Evolutionary conservation across 2,888 invertebrate genomes (phyloP), one percentile per base, ranked within the genome.

Genomic region (Pogonocherus hispidulus): DNA sequence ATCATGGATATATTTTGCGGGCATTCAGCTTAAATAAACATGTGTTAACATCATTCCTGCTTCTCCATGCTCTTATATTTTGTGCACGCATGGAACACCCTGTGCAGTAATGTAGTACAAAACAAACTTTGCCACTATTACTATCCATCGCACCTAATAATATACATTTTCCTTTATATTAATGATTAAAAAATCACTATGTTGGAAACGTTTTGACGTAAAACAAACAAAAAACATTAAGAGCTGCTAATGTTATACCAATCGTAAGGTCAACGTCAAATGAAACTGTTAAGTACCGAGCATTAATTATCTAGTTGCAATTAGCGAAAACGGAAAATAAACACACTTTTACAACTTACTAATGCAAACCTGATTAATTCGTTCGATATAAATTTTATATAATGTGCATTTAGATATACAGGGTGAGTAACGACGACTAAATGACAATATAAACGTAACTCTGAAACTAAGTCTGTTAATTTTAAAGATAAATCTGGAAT

Each of bases 151-250:
- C 11, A 41, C 41, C 5, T 41, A 41, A 41, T 37, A 11, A 37
- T 41, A 41, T 16, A 41, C 41, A 41, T 41, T 41, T 41, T 41
- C 11, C 6, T 41, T 47, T 47, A 18, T 44, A 59, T 59, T 47
- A 56, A 44, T 23, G 22, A 46, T 59, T 44, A 59, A 59, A 46
- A 46, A 47, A 59, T 59, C 47, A 59, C 32, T 59, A 59, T 59
- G 32, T 47, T 47, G 41, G 27, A 6, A 23, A n/a, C 19, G 19
- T 49, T 47, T 59, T 59, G 59, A 59, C 59, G 59, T 23, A 59
- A 32, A 59, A 32, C 59, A 47, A 16, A 59, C 59, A 59, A 59
- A 59, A 47, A 59, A 59, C 59, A 59, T 46, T 59, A 59, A 59
- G 59, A 59, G 41, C 32, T 44, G 47, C 46, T 59, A 59, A 59